Conservation (phyloP, 2,888 invertebrate genomes). For the Synergus laeviventris region DNA sequence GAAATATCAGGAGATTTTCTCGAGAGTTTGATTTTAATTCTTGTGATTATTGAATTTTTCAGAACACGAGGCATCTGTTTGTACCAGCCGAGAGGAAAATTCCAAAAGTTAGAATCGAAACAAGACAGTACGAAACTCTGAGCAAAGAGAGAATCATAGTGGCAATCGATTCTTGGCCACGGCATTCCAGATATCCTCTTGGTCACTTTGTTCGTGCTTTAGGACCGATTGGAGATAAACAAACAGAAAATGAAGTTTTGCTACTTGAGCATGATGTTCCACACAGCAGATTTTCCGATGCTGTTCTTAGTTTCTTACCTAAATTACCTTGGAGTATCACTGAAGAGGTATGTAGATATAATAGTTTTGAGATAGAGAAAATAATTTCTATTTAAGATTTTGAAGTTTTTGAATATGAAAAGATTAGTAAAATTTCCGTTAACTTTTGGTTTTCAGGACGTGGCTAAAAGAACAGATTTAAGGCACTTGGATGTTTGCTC, state of each 20-base stretch:
- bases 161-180: constrained; percentile 97
- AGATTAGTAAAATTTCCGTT: not conserved
- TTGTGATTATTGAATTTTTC: constrained; percentile 22
- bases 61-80: constrained; percentile 87
- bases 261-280: constrained; percentile 98
- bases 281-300: constrained; percentile 95
- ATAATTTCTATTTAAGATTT: not conserved
- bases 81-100: constrained; percentile 95
- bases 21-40: not conserved
- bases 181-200: constrained; percentile 93
- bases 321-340: constrained; percentile 93
- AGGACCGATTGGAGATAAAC: constrained; percentile 94
- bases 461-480: constrained; percentile 88
- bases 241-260: constrained; percentile 97
- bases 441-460: constrained; percentile 79
- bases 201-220: constrained; percentile 97
- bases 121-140: constrained; percentile 90
- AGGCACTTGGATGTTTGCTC: constrained; percentile 92
- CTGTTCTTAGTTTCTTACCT: constrained; percentile 94
- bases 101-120: constrained; percentile 97
- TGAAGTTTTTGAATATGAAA: constrained; percentile 6
- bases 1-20: too few relatives aligned
- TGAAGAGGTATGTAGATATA: constrained; percentile 80
- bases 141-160: constrained; percentile 93
- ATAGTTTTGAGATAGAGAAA: constrained; percentile 6